phyloP scores from a whole-genome alignment of 2,113 vertebrate species.

The Stercorarius parasiticus region DNA sequence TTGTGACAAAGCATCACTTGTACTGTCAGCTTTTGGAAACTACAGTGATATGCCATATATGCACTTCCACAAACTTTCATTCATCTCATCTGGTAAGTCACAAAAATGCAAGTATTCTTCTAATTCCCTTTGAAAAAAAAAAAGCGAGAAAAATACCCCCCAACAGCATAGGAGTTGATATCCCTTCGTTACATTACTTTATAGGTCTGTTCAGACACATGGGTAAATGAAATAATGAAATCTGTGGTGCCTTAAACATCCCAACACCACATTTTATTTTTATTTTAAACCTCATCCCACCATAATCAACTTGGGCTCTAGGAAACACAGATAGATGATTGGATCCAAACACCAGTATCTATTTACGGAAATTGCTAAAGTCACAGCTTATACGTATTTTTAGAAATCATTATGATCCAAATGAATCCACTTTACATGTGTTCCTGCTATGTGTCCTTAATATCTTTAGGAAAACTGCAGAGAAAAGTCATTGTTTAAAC shows the following conservation, averaged over 20 bases:
- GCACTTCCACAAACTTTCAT: neutral
- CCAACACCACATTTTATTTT: conserved; percentile 5
- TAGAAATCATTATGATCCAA: conserved; percentile 11
- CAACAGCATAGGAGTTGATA: neutral
- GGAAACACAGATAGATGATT: neutral
- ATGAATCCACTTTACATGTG: neutral
- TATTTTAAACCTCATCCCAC: neutral
- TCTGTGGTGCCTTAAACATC: neutral
- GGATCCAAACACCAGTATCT: neutral
- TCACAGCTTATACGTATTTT: conserved; percentile 22
- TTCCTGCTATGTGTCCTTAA: neutral
- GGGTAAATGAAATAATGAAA: neutral
- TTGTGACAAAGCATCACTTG: neutral
- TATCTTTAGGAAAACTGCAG: neutral
- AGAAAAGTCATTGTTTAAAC: neutral
- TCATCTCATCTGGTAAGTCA: neutral
- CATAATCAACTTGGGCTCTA: neutral
- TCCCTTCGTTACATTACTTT: neutral
- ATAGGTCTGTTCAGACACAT: neutral
- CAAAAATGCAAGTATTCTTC: neutral
- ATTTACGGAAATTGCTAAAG: conserved; percentile 20
- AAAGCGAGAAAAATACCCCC: neutral
- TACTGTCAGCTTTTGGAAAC: neutral
- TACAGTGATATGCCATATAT: neutral
- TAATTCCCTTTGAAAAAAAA: neutral